Evolutionary conservation across 2,797 vertebrate species (phyloP).

Genomic region (Mormyrus proboscirostris): DNA sequence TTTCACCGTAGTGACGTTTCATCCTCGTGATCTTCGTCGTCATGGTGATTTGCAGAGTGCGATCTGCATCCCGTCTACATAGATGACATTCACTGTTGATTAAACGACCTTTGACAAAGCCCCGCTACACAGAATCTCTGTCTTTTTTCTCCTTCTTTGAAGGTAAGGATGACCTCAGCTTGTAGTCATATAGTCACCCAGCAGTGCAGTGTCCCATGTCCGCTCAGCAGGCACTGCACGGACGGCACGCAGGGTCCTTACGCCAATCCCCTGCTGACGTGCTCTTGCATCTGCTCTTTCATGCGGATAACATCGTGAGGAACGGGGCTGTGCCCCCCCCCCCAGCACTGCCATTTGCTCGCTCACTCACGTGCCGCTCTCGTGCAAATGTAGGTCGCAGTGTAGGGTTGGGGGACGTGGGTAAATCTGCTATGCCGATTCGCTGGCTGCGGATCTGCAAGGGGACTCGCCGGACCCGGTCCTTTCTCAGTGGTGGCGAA

Average conservation of each 20-base stretch:
- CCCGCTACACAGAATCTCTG: not conserved
- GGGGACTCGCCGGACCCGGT: not conserved
- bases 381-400: slow-evolving; percentile 25
- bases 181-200: not conserved
- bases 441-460: not conserved
- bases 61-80: not conserved
- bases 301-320: not conserved
- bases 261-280: not conserved
- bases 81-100: not conserved
- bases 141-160: not conserved
- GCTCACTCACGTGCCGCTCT: not conserved
- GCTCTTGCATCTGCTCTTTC: not conserved
- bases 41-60: not conserved
- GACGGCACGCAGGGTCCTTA: not conserved
- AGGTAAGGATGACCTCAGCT: not conserved
- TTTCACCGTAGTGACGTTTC: not conserved
- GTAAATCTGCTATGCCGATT: not conserved
- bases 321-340: not conserved
- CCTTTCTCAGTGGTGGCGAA: too few relatives aligned
- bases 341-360: not conserved
- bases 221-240: not conserved
- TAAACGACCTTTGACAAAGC: not conserved
- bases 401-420: not conserved
- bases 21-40: not conserved
- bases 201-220: not conserved